Evolutionary conservation across 2,113 vertebrate species (phyloP).

Genomic region (Pitta sordida): DNA sequence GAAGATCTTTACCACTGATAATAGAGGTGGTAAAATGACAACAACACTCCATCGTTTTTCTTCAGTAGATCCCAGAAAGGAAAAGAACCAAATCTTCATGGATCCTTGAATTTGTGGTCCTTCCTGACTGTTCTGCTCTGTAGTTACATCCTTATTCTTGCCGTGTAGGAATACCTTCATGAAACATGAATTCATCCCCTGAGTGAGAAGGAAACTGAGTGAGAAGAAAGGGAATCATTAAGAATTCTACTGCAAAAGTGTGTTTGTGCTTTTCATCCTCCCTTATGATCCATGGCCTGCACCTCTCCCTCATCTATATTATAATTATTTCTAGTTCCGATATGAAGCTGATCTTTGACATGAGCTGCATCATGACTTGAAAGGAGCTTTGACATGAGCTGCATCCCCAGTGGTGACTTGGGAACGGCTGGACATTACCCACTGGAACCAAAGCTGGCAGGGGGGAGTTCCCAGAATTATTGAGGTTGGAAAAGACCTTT

Average conservation of each 20-base stretch:
- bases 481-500: background rate
- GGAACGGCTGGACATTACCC: background rate
- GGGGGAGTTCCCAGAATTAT: background rate
- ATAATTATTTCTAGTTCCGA: background rate
- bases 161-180: background rate
- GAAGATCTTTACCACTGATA: background rate
- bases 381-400: background rate
- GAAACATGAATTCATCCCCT: background rate
- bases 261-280: background rate
- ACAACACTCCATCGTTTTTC: background rate
- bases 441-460: background rate
- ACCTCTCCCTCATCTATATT: background rate
- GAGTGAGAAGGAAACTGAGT: background rate
- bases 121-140: background rate
- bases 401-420: fast-evolving
- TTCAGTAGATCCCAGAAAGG: background rate
- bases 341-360: background rate
- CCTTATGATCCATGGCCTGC: background rate
- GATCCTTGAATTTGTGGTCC: background rate
- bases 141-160: background rate
- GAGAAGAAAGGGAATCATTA: background rate
- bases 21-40: background rate
- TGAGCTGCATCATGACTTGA: background rate
- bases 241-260: background rate
- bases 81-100: background rate